Evolutionary conservation across 2,113 vertebrate genomes (phyloP).

Genomic region (Hucho hucho): DNA sequence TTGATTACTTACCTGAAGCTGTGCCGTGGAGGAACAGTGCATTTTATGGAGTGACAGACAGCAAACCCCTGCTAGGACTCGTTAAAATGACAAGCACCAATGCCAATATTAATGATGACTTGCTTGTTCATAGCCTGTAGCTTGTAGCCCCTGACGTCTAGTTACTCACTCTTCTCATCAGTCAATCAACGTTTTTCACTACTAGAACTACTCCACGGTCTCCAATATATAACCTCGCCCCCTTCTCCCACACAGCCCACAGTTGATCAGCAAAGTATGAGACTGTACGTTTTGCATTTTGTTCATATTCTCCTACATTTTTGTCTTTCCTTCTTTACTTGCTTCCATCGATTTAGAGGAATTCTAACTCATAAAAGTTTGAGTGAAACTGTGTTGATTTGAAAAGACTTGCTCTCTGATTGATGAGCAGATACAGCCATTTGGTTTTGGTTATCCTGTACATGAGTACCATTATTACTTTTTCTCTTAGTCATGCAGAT

Average conservation of each 20-base stretch:
- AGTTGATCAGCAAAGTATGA: constrained; percentile 4
- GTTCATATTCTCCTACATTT: neutral
- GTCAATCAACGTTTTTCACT: constrained; percentile 6
- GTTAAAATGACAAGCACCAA: constrained; percentile 4
- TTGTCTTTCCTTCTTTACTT: neutral
- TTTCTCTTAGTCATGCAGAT: constrained; percentile 64
- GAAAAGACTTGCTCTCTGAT: constrained; percentile 46
- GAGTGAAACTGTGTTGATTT: neutral
- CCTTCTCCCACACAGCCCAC: neutral
- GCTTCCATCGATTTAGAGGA: neutral
- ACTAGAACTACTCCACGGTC: neutral
- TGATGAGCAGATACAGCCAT: constrained; percentile 62
- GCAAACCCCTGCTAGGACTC: neutral
- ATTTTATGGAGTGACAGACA: constrained; percentile 8
- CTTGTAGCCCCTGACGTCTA: neutral
- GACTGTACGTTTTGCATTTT: neutral
- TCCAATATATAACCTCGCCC: neutral
- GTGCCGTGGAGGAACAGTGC: neutral
- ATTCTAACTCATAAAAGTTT: neutral
- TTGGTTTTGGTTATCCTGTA: constrained; percentile 65
- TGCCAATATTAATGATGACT: neutral
- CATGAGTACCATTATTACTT: constrained; percentile 51
- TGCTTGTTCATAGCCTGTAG: constrained; percentile 3
- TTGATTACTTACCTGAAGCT: too few species aligned
- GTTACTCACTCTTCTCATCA: neutral